Evolutionary conservation across 2,888 invertebrate genomes (phyloP), one percentile per base, ranked within the genome.

Genomic region (Piscicola geometra): DNA sequence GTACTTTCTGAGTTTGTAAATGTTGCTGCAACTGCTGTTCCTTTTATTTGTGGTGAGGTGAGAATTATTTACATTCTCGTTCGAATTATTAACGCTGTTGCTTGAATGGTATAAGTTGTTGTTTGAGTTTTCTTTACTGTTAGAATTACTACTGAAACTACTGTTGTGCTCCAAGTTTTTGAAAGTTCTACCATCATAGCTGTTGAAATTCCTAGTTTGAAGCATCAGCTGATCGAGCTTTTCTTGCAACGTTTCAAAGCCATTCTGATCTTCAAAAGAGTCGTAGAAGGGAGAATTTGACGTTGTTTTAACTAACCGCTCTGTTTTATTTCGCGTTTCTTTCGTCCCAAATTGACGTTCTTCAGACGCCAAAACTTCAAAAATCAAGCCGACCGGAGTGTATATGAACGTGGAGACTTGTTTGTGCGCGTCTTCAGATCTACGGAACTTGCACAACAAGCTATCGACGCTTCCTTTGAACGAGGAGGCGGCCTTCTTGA

Each of bases 401-500:
- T 64, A 35, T n/a, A 73, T 52, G 25, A 73, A 73, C 21, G 32
- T 18, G 64, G 56, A 56, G 64, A 64, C 32, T 25, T 36, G 12
- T 0, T 35, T 64, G 25, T 9, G n/a, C 18, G 2, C 12, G 12
- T 32, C 15, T 0, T 64, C 36, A 32, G 5, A n/a, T 25, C 3
- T 15, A 0, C 32, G 56, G n/a, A 75, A 56, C 30, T 52, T 66
- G 21, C 33, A 32, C 60, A 75, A 9, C 9, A 75, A 35, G 50
- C 70, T 68, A 35, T 75, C 75, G 50, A 68, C 68, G 36, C 75
- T 75, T 12, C 75, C 75, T 28, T 50, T 75, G 47, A 75, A 28
- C 32, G 32, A 35, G n/a, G 60, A 60, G 0, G 41, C 30, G 1
- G 71, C 41, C 25, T 52, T 33, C 32, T 56, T 50, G 56, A 71